Evolutionary conservation across 2,888 invertebrate genomes (phyloP).

Genomic region (Petrolisthes cinctipes): DNA sequence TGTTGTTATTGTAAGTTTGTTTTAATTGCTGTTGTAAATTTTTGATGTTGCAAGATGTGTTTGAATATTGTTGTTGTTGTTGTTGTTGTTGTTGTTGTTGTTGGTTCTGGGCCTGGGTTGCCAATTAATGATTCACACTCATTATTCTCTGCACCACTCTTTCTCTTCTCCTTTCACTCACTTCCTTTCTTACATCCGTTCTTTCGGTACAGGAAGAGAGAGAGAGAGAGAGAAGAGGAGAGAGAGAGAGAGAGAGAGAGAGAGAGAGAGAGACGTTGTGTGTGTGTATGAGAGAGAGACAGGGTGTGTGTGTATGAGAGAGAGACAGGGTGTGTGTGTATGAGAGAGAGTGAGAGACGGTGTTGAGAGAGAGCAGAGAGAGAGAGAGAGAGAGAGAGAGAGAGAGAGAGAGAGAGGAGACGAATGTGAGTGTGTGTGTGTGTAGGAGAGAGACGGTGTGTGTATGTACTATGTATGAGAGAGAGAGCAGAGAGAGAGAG

Average conservation of each 20-base stretch:
- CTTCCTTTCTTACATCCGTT: background rate
- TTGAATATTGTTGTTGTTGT: too few relatives aligned
- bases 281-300: background rate
- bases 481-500: background rate
- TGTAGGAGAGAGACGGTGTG: background rate
- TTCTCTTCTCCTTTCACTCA: background rate
- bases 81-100: background rate
- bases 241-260: background rate
- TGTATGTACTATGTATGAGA: background rate
- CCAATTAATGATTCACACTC: background rate
- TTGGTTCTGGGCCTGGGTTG: background rate
- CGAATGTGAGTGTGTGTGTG: background rate
- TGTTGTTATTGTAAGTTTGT: background rate
- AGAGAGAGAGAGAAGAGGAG: background rate
- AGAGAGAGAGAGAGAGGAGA: conserved; percentile 15
- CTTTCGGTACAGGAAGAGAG: background rate
- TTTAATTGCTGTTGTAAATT: background rate
- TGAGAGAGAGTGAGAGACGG: too few relatives aligned
- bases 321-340: background rate
- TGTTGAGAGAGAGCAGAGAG: conserved; percentile 4
- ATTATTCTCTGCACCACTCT: background rate
- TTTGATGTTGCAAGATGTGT: background rate
- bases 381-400: conserved; percentile 17
- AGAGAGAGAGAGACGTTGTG: background rate
- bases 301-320: background rate